phyloP scores from a whole-genome alignment of 1,140 invertebrate species.

The Gryon sp. region DNA sequence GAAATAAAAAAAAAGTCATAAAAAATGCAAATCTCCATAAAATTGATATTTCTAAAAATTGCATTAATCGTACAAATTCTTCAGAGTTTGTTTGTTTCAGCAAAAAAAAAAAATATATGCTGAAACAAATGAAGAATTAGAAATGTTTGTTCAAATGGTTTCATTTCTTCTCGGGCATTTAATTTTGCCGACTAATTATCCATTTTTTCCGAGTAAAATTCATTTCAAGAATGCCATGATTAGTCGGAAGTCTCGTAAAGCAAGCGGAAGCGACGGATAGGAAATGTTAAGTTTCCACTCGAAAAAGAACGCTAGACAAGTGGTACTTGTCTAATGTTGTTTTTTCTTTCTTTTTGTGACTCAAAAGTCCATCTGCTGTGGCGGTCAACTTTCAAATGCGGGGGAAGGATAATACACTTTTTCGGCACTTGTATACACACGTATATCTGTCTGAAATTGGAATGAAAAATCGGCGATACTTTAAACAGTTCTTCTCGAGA shows the following conservation, averaged over 20 bases:
- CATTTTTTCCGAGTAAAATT: slow-evolving; percentile 16
- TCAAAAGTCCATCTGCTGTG: slow-evolving; percentile 47
- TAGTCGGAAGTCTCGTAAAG: slow-evolving; percentile 30
- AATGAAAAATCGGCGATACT: slow-evolving; percentile 29
- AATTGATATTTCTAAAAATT: too few relatives aligned
- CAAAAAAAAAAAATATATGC: too few relatives aligned
- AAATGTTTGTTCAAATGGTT: too few relatives aligned
- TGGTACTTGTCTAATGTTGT: slow-evolving; percentile 50
- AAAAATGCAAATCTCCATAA: too few relatives aligned
- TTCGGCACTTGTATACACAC: slow-evolving; percentile 33
- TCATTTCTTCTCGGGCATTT: too few relatives aligned
- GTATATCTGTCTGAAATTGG: too few relatives aligned
- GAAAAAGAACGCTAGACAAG: slow-evolving; percentile 40
- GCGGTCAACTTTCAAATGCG: slow-evolving; percentile 27
- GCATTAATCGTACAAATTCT: too few relatives aligned
- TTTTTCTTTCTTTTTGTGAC: too few relatives aligned
- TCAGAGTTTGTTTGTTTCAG: too few relatives aligned
- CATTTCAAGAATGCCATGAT: slow-evolving; percentile 16
- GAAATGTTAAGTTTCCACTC: slow-evolving; percentile 42
- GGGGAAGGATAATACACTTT: slow-evolving; percentile 9
- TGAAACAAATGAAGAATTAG: too few relatives aligned
- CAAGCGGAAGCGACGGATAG: slow-evolving; percentile 31
- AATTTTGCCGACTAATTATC: too few relatives aligned
- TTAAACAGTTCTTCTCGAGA: not conserved
- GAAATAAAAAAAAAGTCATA: too few relatives aligned